Percentiles rank a stretch among this genome's conserved stretches.
Evolutionary conservation across 1,140 invertebrate genomes (phyloP).

Genomic region (Conus betulinus): DNA sequence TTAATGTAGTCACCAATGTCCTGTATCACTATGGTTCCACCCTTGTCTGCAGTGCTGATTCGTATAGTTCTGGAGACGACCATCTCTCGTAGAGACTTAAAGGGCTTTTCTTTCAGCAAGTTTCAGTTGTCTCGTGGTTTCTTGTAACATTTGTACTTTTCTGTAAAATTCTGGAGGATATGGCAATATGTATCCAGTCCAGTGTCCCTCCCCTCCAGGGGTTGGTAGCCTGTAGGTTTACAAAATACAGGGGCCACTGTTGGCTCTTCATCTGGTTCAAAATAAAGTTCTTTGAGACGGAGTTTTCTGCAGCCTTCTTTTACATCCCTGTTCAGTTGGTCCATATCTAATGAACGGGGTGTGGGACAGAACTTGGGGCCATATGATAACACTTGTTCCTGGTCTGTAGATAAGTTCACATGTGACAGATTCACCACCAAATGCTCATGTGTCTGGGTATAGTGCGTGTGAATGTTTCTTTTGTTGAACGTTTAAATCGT

Average conservation of each 20-base stretch:
- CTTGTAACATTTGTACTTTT: background rate
- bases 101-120: background rate
- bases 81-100: background rate
- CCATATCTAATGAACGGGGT: background rate
- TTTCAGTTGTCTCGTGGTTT: background rate
- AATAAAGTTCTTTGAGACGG: too few relatives aligned
- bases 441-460: too few relatives aligned
- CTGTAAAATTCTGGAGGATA: background rate
- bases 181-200: background rate
- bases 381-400: background rate
- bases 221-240: too few relatives aligned
- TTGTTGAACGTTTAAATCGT: too few relatives aligned
- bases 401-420: background rate
- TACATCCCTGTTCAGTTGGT: background rate
- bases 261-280: too few relatives aligned
- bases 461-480: too few relatives aligned
- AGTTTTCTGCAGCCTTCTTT: too few relatives aligned
- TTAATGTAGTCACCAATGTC: background rate
- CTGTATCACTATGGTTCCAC: background rate
- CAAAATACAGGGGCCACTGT: too few relatives aligned
- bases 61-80: background rate
- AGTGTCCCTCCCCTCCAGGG: background rate
- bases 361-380: background rate
- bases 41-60: background rate
- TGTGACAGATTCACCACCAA: background rate